phyloP scores from a whole-genome alignment of 92 coral and sea anemone species.

The Montipora capitata region DNA sequence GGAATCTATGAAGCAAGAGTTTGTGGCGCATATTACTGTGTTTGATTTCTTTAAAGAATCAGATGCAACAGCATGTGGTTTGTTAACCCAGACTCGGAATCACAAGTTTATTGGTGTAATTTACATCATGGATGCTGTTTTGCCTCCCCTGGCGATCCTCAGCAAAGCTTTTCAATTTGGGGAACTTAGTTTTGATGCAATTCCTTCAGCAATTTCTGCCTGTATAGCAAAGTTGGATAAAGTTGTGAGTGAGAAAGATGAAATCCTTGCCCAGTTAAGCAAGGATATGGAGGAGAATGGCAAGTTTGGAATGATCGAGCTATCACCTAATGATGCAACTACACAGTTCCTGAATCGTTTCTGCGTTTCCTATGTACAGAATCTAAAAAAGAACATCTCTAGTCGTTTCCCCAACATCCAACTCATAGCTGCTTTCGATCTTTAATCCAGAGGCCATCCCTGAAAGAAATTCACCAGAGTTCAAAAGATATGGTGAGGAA shows the following conservation, averaged over 20 bases:
- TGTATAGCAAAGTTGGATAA: constrained; percentile 59
- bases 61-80: constrained; percentile 57
- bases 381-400: constrained; percentile 37
- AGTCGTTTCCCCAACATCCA: constrained; percentile 47
- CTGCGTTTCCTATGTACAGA: constrained; percentile 24
- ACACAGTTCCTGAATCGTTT: constrained; percentile 50
- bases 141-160: constrained; percentile 65
- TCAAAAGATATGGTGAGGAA: constrained; percentile 40
- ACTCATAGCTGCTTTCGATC: constrained; percentile 31
- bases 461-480: constrained; percentile 40
- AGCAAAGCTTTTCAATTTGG: constrained; percentile 58
- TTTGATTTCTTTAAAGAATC: constrained; percentile 49
- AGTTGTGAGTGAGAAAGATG: constrained; percentile 59
- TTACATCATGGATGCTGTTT: constrained; percentile 50
- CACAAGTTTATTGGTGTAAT: constrained; percentile 55
- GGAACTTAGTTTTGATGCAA: constrained; percentile 58
- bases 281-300: constrained; percentile 43
- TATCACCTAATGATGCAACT: constrained; percentile 37
- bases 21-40: constrained; percentile 50
- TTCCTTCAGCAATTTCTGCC: constrained; percentile 56
- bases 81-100: constrained; percentile 45
- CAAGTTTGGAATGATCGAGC: constrained; percentile 42
- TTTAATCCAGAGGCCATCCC: constrained; percentile 41
- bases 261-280: constrained; percentile 55
- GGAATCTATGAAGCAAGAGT: constrained; percentile 51